phyloP scores from a whole-genome alignment of 2,113 vertebrate species.

The Zingel zingel region DNA sequence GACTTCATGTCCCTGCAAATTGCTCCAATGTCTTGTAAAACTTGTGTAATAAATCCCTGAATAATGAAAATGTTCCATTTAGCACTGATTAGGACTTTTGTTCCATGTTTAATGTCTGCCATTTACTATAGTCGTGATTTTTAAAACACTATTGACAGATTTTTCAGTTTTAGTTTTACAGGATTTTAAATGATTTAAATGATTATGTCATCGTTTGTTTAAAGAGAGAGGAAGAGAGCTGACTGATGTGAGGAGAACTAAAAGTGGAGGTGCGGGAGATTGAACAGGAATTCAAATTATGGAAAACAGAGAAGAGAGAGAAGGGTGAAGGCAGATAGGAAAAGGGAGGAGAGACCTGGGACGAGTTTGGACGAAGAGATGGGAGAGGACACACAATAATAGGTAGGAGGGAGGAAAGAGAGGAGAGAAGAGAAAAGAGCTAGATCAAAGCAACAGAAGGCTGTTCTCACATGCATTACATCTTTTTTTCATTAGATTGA shows the following conservation, averaged over 20 bases:
- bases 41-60: not conserved
- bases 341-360: not conserved
- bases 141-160: conserved; percentile 8
- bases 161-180: conserved; percentile 3
- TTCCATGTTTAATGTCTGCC: not conserved
- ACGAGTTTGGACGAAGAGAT: not conserved
- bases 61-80: not conserved
- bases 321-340: not conserved
- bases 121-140: not conserved
- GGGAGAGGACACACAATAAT: not conserved
- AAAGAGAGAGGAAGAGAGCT: not conserved
- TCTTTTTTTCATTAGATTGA: conserved; percentile 48
- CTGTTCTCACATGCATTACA: conserved; percentile 48
- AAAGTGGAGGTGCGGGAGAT: not conserved
- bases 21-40: conserved; percentile 9
- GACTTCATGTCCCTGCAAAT: not conserved
- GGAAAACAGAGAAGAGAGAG: not conserved
- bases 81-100: conserved; percentile 1
- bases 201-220: not conserved
- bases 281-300: not conserved
- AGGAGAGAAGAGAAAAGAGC: not conserved
- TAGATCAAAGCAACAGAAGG: not conserved
- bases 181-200: conserved; percentile 11
- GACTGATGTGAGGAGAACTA: not conserved
- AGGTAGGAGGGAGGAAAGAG: not conserved